Evolutionary conservation across 2,888 invertebrate species (phyloP), one percentile per base, ranked within the genome.

Genomic region (Dryobota labecula): DNA sequence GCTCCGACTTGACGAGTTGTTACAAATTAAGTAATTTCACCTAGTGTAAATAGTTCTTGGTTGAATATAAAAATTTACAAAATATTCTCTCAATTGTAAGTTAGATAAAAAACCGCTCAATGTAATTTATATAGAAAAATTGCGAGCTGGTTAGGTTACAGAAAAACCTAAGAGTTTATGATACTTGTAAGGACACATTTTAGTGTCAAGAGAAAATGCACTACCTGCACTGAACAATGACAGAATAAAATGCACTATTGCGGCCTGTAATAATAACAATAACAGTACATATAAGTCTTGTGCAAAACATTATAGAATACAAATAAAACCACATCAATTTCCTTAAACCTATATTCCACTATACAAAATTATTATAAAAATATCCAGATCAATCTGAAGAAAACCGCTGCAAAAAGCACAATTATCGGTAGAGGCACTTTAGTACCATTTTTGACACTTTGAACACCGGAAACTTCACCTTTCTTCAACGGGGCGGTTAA

Each of bases 391-490:
- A 96, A 76, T 81, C 96, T 90, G 56, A 95, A 85, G 3, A 96
- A 57, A 6, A 96, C 84, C 0, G 96, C 96, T 0, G 96, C 71
- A 1, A 96, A 73, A 43, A 96, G 84, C 36, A 94, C 88, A 20
- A 88, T 72, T n/a, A 94, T 82, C 2, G 95, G 93, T 20, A 94
- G 63, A 18, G 94, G 93, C 11, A 95, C 68, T 72, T 84, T 82
- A 6, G 68, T 84, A n/a, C 90, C 90, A 53, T 71, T 86, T 45
- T 82, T 88, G 54, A 86, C 86, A 43, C 70, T 78, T 61, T 87
- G 80, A 36, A 96, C 82, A 0, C 97, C 97, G 0, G 97, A 97
- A 0, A 97, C 95, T 76, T 95, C 91, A 0, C 97, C 97, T 67
- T 94, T 96, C 67, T 94, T 94, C 78, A 97, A 82, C 54, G 97